Evolutionary conservation across 2,113 vertebrate species (phyloP).

Genomic region (Campylomormyrus numenius): DNA sequence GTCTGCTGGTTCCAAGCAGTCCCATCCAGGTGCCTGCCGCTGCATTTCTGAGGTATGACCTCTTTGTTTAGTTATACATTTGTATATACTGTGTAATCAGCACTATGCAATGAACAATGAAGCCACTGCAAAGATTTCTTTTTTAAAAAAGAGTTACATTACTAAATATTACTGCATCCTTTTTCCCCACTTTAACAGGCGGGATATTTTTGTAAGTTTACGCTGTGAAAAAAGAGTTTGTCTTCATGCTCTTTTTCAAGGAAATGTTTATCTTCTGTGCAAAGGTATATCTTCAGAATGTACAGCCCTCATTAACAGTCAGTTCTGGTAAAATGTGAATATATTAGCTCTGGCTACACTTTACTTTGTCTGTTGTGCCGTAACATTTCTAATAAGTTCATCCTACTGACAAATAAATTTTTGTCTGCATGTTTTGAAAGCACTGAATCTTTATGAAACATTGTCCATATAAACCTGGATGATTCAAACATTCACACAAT

Average conservation of each 20-base stretch:
- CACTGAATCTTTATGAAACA: background rate
- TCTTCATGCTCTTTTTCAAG: background rate
- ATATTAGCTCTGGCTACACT: background rate
- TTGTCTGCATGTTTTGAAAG: background rate
- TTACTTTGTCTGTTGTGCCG: background rate
- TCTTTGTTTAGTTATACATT: background rate
- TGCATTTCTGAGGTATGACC: background rate
- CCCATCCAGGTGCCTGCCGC: constrained; percentile 18
- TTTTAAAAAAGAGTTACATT: background rate
- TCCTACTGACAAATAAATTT: background rate
- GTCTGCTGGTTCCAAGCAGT: constrained; percentile 54
- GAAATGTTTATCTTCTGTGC: background rate
- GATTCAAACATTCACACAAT: background rate
- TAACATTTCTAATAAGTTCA: background rate
- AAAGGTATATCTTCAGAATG: background rate
- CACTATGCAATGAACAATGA: background rate
- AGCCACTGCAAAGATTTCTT: background rate
- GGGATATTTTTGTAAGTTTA: background rate
- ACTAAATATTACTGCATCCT: background rate
- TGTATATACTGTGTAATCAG: background rate
- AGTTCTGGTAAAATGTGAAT: background rate
- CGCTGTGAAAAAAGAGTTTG: background rate
- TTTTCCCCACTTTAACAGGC: background rate
- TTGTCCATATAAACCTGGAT: background rate
- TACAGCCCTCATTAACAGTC: background rate